Base-by-base conservation (phyloP, 2,113 vertebrate genomes). In the Pseudolaguvia tuberculata region DNA sequence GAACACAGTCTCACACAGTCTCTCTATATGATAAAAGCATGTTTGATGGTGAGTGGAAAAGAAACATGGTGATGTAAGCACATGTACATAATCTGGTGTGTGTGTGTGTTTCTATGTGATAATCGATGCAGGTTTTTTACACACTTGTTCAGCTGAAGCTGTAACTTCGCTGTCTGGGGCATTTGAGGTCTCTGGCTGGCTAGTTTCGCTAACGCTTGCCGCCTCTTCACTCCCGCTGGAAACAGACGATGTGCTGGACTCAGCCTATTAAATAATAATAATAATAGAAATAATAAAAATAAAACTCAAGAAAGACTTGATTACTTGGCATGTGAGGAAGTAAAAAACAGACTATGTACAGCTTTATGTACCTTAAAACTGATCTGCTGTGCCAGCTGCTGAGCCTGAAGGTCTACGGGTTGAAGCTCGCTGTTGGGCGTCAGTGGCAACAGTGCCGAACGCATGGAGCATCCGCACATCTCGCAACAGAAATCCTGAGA, bases 401-500 rank as follows among this genome's bases (percentile, higher is more conserved):
- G 92, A 70, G 93, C 95, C 79, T 94, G 88, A 83, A 86, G 84
- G 84, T 98, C 95, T 5, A 91, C 93, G 9, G 92, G 90, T 72
- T 93, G 94, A 57, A 88, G 92, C 75, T 89, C 85, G 1, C 93
- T 93, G 85, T 93, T 90, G 8, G 94, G 91, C 39, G 91, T 93
- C 53, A 94, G 89, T 20, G 92, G 87, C 63, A 95, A 87, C 27
- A 99, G 92, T 35, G 94, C 90, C 6, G 92, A 88, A 75, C 89
- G 93, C 95, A 98, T 95, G 72, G 88, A 86, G 80, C 90, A 92
- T 62, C 90, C 92, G 75, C 96, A 98, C 9, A 86, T 83, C 82
- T 98, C 97, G 86, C 97, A 99, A 88, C 90, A 94, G 87, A 96
- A 99, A 83, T 98, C 96, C 83, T 93, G 94, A 78, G 97, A 98